Conservation (phyloP, 2,113 vertebrate species). For the Chaetura pelagica region DNA sequence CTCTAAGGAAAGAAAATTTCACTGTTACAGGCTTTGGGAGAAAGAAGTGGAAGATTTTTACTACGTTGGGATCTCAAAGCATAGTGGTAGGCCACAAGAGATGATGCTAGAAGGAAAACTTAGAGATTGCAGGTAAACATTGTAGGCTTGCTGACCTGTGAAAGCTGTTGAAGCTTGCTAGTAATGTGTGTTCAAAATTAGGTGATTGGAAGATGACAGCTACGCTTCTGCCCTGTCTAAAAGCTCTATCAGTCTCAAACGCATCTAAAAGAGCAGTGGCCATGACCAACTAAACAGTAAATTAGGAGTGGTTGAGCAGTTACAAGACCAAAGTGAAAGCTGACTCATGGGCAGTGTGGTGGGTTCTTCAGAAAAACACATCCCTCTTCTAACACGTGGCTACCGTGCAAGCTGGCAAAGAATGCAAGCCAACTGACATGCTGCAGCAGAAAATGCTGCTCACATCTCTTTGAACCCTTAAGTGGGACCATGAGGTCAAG, state of each 20-base stretch:
- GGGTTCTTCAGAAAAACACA: neutral
- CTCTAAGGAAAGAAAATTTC: neutral
- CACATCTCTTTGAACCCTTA: neutral
- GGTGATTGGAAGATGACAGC: neutral
- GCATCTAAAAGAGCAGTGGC: neutral
- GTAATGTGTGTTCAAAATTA: neutral
- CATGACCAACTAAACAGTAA: neutral
- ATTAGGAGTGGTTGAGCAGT: neutral
- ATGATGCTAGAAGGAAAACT: neutral
- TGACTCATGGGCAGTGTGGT: neutral
- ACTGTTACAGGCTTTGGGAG: neutral
- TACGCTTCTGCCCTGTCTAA: neutral
- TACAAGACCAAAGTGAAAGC: neutral
- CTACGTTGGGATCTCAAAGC: neutral
- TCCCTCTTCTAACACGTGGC: neutral
- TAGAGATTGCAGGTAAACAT: neutral
- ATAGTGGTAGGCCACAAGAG: neutral
- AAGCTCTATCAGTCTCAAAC: neutral
- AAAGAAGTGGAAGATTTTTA: neutral
- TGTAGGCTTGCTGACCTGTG: neutral
- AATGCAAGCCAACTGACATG: neutral
- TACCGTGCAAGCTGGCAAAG: neutral
- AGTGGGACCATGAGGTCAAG: too few relatives aligned
- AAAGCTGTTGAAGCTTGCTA: neutral
- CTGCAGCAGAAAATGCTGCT: neutral